phyloP scores from a whole-genome alignment of 2,888 invertebrate species.

The Pecten maximus region DNA sequence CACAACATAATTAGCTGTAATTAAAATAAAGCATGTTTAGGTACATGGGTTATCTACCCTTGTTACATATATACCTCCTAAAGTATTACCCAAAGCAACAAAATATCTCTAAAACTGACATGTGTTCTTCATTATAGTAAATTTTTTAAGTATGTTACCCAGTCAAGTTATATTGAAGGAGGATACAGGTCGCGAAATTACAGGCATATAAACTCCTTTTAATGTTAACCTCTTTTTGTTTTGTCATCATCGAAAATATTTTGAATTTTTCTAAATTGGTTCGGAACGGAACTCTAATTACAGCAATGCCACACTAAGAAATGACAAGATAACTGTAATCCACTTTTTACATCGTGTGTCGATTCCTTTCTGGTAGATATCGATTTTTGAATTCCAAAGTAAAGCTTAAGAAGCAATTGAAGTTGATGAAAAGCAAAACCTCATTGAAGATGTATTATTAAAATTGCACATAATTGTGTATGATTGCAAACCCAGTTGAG shows the following conservation, averaged over 20 bases:
- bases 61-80: neutral
- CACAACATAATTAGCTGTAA: neutral
- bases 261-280: neutral
- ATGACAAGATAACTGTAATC: neutral
- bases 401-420: neutral
- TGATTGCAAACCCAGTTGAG: neutral
- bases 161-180: neutral
- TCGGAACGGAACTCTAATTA: neutral
- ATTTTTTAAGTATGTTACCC: neutral
- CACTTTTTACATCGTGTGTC: neutral
- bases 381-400: conserved; percentile 2
- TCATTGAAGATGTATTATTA: neutral
- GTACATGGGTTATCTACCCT: neutral
- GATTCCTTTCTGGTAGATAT: neutral
- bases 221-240: neutral
- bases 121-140: neutral
- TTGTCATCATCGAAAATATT: neutral
- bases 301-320: too few relatives aligned
- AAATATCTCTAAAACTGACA: neutral
- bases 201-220: neutral
- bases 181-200: neutral
- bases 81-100: neutral
- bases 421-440: conserved; percentile 11
- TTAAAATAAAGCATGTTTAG: neutral
- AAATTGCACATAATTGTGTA: neutral